Base-by-base conservation (phyloP, 2,797 vertebrate genomes). In the Anguilla marmorata region DNA sequence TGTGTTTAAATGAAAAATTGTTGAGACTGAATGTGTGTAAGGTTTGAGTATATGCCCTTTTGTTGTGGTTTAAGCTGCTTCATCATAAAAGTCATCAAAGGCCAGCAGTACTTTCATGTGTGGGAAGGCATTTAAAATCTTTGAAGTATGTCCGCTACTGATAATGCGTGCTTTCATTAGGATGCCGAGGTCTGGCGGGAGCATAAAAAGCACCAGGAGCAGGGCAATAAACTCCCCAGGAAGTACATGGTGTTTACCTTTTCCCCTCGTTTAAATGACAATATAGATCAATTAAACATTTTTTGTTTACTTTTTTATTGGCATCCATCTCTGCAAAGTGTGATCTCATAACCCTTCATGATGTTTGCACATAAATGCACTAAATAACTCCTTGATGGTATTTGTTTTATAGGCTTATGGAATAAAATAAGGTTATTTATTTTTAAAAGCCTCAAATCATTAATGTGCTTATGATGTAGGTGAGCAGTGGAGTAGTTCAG, bases 71-170 rank as follows among this genome's bases (percentile, higher is more conserved):
- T 87, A 87, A 87, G 74, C 86, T 52, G 50, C 80, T 74, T 80
- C 52, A 87, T 87, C 69, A 72, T 66, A 50, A 79, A 56, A 52
- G 50, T 54, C 45, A 58, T 86, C 74, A 86, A 86, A 86, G 30
- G 86, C 72, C 52, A 87, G 30, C 52, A 41, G 85, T 82, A n/a
- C 79, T 82, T 82, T 69, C n/a, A 54, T 86, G 27, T 74, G 85
- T 50, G 27, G 72, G 86, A 27, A 87, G 54, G 52, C 79, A 82
- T 87, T 52, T 87, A 58, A 56, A 82, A 56, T 72, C 69, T n/a
- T 74, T 82, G 50, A 79, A 87, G 86, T 33, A 5, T 72, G 86
- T 76, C 41, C 74, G 60, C 50, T 45, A 27, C n/a, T 87, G 33
- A 80, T 87, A 30, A 76, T 54, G 41, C 16, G 50, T 87, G 8